Base-by-base conservation (phyloP, 2,797 vertebrate species). In the Fratercula arctica region DNA sequence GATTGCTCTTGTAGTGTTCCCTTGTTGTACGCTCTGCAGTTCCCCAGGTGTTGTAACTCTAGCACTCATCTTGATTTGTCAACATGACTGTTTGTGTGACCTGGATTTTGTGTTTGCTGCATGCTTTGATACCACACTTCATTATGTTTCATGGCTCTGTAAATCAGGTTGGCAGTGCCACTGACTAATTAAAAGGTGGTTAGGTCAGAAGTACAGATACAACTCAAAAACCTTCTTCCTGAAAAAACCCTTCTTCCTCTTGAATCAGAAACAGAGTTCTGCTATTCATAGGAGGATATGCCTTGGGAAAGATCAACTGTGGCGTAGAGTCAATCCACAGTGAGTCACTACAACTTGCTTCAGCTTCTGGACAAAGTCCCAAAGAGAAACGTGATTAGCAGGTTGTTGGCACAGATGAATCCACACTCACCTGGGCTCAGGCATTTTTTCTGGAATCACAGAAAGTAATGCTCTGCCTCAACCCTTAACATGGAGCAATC, bases 61-160 rank as follows among this genome's bases (percentile, higher is more conserved):
- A 59, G 21, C 19, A 24, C 21, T 87, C 54, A 61, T 41, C 33
- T 66, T 3, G 0, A 43, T 50, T 66, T 77, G 31, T 51, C 0
- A 0, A 26, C 24, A 16, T 3, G 37, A 76, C 13, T 8, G 0
- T 81, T 80, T n/a, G 20, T 16, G 39, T 29, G 19, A 82, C n/a
- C 51, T 6, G 8, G 63, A 85, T 73, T 89, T 73, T 85, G 54
- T 82, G 26, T 78, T 51, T 39, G 26, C 29, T 0, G 0, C 35
- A 15, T 11, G 19, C 19, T 75, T 93, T 85, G 31, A 66, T 19
- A 89, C 8, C 33, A 68, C 14, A 18, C 4, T 75, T 72, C n/a
- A n/a, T 57, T 64, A 69, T 9, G 19, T 59, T 23, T 46, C 63
- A 31, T 5, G 23, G 82, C 17, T 41, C 41, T 33, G 24, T 48